These are phyloP conservation scores for Pelagia noctiluca DNA, from an alignment of 30 jellyfish, hydroid and myxozoan species.

Conservation along the genomic window DNA sequence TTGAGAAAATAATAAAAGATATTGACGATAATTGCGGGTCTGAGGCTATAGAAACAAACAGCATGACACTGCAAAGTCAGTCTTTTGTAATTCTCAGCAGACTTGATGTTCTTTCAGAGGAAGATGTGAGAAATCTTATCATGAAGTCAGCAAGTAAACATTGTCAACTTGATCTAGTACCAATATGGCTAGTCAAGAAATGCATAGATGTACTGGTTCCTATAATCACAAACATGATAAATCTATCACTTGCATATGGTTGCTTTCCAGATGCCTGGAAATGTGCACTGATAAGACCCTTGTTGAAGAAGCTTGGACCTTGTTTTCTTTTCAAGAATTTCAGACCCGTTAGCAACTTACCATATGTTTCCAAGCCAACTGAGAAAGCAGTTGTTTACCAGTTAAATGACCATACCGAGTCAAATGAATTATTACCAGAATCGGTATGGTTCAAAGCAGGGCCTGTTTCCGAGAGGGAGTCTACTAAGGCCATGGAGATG, in stretches of 20 bases:
- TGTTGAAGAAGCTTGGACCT: constrained; percentile 62
- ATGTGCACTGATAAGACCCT: constrained; percentile 44
- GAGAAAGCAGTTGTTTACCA: constrained; percentile 55
- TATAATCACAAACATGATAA: constrained; percentile 42
- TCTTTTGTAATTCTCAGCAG: constrained; percentile 8
- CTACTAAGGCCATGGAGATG: too few relatives aligned
- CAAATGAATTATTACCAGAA: neutral
- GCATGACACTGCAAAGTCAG: constrained; percentile 42
- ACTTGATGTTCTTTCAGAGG: constrained; percentile 60
- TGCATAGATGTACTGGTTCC: constrained; percentile 57
- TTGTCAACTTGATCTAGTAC: constrained; percentile 71
- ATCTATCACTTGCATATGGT: constrained; percentile 34
- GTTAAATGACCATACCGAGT: neutral
- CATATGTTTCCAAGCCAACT: constrained; percentile 61
- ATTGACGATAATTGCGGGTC: constrained; percentile 48
- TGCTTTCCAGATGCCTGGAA: constrained; percentile 65
- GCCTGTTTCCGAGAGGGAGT: too few relatives aligned
- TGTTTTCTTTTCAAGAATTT: constrained; percentile 43
- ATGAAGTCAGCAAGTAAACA: constrained; percentile 41
- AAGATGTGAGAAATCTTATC: constrained; percentile 44
- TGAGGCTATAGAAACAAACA: constrained; percentile 39
- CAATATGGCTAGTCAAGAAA: constrained; percentile 51
- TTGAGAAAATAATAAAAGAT: constrained; percentile 35
- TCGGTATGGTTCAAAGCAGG: neutral
- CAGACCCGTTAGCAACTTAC: constrained; percentile 66